Evolutionary conservation across 2,888 invertebrate species (phyloP), one percentile per base, ranked within the genome.

Genomic region (Apodemia hepburni): DNA sequence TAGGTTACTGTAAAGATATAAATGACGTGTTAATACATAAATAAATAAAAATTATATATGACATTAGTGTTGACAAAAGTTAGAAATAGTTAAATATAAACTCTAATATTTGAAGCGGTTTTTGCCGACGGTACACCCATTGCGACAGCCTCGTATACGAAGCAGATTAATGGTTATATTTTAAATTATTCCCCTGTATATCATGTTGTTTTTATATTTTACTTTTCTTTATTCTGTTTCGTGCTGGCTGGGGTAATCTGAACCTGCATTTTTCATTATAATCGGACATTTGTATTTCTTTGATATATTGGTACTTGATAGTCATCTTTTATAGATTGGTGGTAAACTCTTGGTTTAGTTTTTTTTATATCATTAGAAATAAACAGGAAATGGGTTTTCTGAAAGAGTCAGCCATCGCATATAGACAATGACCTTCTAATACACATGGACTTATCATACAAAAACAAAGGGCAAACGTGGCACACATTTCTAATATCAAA

Each of bases 121-220:
- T 64, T 59, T 80, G 80, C 78, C 64, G 75, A 80, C 83, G 70
- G 70, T 85, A 80, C 81, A 42, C 68, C 66, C 67, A 18, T 18
- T 74, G 81, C 79, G 82, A 84, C 87, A 83, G 81, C 75, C 71
- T 73, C 77, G 81, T 80, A 79, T 78, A 79, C 77, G 79, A 80
- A 79, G 79, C 79, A 86, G 87, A 90, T 88, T 87, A 90, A 90
- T 89, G 87, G 85, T 77, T 84, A 84, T 87, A 87, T 88, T 90
- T 73, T 86, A 89, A 90, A 89, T 88, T 84, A 82, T 85, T 81
- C 80, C 69, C 78, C 79, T 57, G 78, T 82, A 80, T 81, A 82
- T 80, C 79, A 79, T 79, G 76, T 79, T 77, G 73, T 81, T 82
- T 82, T 75, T 77, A 74, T 76, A 78, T 74, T 76, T 74, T 78